Conservation (phyloP, 2,113 vertebrate species). For the Pygoscelis antarcticus region DNA sequence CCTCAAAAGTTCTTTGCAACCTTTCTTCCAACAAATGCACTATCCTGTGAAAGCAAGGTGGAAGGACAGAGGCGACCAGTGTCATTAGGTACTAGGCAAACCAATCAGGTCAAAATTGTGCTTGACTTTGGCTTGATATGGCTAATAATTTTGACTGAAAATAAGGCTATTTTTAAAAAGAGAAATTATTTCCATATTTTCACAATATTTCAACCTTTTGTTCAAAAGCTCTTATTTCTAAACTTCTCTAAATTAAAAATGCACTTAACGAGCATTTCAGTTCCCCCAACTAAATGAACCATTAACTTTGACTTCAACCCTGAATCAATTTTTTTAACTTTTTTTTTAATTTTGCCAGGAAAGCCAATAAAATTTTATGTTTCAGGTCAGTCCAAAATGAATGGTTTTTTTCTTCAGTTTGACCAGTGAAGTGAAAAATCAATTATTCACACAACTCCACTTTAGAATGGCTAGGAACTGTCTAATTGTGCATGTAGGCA, state of each 20-base stretch:
- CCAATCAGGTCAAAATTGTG: not conserved
- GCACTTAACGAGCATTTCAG: not conserved
- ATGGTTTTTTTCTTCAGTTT: not conserved
- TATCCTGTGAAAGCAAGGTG: not conserved
- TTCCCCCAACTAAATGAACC: not conserved
- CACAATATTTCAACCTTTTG: not conserved
- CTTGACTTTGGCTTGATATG: not conserved
- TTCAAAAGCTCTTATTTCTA: not conserved
- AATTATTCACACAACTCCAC: conserved; percentile 40
- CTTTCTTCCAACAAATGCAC: not conserved
- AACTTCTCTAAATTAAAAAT: not conserved
- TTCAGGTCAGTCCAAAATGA: conserved; percentile 2
- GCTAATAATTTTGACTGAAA: not conserved
- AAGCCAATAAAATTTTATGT: conserved; percentile 31
- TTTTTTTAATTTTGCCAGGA: not conserved
- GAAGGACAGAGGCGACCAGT: not conserved
- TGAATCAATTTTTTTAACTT: not conserved
- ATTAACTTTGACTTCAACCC: not conserved
- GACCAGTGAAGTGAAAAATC: conserved; percentile 43
- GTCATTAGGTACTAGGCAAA: not conserved
- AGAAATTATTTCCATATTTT: not conserved
- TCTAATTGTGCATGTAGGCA: conserved; percentile 22
- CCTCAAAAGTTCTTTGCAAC: not conserved
- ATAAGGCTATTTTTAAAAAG: not conserved
- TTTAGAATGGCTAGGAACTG: conserved; percentile 17